Percentiles rank a stretch among this genome's conserved stretches.
phyloP scores from a whole-genome alignment of 2,888 invertebrate species.

The Scrobipalpa atriplicella region DNA sequence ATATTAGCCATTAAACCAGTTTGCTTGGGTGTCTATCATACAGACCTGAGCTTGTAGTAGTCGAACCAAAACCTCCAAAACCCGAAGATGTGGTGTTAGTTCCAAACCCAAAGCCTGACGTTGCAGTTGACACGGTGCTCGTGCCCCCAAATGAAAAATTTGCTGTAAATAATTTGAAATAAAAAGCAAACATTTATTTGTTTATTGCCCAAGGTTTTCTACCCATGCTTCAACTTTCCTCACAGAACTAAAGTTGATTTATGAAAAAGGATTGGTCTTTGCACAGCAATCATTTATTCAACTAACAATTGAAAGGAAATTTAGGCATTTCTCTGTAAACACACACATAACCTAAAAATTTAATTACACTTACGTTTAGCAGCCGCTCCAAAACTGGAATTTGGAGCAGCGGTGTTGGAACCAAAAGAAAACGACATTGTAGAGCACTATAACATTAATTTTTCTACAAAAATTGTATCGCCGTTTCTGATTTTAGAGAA shows the following conservation, averaged over 20 bases:
- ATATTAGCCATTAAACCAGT: too few species aligned
- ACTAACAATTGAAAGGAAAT: too few species aligned
- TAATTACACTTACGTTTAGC: slow-evolving; percentile 79
- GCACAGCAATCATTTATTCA: too few species aligned
- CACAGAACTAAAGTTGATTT: too few species aligned
- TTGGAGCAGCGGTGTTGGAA: slow-evolving; percentile 60
- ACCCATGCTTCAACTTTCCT: too few species aligned
- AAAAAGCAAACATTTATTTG: too few species aligned
- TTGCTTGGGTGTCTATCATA: background rate
- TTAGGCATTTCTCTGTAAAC: background rate
- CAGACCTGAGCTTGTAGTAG: slow-evolving; percentile 63
- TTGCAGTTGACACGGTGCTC: slow-evolving; percentile 76
- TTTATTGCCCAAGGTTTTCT: too few species aligned
- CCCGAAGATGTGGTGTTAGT: slow-evolving; percentile 72
- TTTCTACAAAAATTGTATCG: background rate
- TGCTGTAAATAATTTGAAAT: slow-evolving; percentile 60
- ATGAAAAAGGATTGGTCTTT: too few species aligned
- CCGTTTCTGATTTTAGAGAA: background rate
- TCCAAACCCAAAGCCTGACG: slow-evolving; percentile 72
- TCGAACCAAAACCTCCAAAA: slow-evolving; percentile 72
- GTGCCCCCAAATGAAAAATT: slow-evolving; percentile 78
- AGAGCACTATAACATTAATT: background rate
- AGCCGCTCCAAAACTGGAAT: slow-evolving; percentile 73
- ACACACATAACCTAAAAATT: background rate
- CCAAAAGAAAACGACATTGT: slow-evolving; percentile 74